Evolutionary conservation across 2,888 invertebrate genomes (phyloP), one percentile per base, ranked within the genome.

Genomic region (Epinotia nisella): DNA sequence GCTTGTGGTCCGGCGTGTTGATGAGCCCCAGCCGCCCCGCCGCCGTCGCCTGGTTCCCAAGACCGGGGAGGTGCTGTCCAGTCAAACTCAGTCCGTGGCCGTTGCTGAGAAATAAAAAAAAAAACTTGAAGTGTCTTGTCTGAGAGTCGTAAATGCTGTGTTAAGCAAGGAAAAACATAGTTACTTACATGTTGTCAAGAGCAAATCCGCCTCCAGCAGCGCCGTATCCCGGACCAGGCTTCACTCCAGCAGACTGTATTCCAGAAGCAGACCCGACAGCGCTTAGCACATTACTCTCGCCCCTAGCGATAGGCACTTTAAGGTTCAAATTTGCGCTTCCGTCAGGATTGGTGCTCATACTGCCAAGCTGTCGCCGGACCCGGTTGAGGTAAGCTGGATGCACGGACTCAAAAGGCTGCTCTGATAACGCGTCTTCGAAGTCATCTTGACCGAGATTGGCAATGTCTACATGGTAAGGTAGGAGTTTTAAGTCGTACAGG

Each of bases 121-220:
- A 9, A 1, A 24, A 41, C 11, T 10, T 35, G 24, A 19, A 55
- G 17, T 1, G 39, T 13, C 1, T n/a, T 11, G 2, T 24, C 24
- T 9, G 13, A 24, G 21, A 45, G 35, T 39, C 39, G 55, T 13
- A 4, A 55, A 13, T 24, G 3, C 4, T 55, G 13, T 10, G 13
- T 0, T 21, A 21, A 1, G 35, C 15, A 7, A 21, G 11, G 13
- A 24, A 29, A 66, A 35, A 19, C 0, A 2, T 17, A 3, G 9
- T n/a, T 68, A 83, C 88, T 87, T 76, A 88, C 88, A 78, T 76
- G 74, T 87, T 86, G 56, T 88, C 85, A 0, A 83, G 77, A 1
- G 85, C 82, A 71, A 88, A 17, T 13, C 89, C 88, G 65, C 80
- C 81, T 4, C 83, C 82, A 41, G 80, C 80, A 0, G 84, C 75